Conservation (phyloP, 37 sponge, comb jelly and placozoan species). For the Axinella damicornis region DNA sequence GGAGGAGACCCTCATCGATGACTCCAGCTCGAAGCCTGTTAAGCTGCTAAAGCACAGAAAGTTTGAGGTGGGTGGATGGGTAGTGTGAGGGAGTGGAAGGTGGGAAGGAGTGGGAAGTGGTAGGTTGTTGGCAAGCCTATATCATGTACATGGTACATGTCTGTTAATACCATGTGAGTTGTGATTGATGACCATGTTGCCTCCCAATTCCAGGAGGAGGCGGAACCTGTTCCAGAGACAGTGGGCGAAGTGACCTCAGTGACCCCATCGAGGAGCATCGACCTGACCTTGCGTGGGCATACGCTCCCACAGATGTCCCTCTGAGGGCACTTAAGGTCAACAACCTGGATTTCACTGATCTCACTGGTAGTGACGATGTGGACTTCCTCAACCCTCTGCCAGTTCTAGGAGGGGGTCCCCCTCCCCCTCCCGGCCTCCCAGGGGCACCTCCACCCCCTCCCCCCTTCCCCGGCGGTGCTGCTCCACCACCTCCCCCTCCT, state of each 20-base stretch:
- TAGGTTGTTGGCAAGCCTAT: too few species aligned
- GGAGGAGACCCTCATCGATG: slow-evolving; percentile 58
- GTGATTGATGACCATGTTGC: too few species aligned
- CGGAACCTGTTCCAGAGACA: slow-evolving; percentile 12
- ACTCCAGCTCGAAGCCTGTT: neutral
- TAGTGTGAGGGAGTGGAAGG: too few species aligned
- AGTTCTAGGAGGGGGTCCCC: slow-evolving; percentile 2
- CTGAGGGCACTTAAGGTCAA: slow-evolving; percentile 73
- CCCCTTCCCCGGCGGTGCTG: slow-evolving; percentile 2
- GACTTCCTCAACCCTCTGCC: slow-evolving; percentile 70
- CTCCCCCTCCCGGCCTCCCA: slow-evolving; percentile 70
- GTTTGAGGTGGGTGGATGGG: slow-evolving; percentile 1
- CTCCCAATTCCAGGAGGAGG: neutral
- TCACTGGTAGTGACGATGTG: slow-evolving; percentile 79
- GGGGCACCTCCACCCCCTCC: slow-evolving; percentile 63
- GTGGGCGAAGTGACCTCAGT: slow-evolving; percentile 24
- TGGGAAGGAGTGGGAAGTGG: too few species aligned
- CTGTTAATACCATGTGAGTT: too few species aligned
- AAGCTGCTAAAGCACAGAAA: slow-evolving; percentile 10
- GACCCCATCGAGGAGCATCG: slow-evolving; percentile 50
- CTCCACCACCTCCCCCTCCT: slow-evolving; percentile 54
- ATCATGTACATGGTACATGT: too few species aligned
- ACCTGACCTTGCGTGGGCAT: slow-evolving; percentile 82
- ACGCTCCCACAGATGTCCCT: slow-evolving; percentile 77
- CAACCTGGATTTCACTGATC: slow-evolving; percentile 85